phyloP scores from a whole-genome alignment of 2,797 vertebrate species.

The Ptychadena robeensis region DNA sequence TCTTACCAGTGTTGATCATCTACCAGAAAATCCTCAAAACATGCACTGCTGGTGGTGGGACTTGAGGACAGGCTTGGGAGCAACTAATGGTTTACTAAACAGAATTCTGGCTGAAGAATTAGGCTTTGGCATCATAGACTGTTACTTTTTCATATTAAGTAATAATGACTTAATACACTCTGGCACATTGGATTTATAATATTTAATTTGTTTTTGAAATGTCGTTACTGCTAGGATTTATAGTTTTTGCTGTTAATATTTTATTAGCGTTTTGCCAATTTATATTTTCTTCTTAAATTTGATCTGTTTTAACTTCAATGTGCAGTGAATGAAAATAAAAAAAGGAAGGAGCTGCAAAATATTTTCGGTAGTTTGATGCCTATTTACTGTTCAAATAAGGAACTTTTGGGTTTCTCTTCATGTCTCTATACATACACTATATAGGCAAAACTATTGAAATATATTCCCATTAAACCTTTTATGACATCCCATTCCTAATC shows the following conservation, averaged over 20 bases:
- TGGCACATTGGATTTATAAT: neutral
- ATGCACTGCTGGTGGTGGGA: no score
- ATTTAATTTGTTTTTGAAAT: conserved; percentile 19
- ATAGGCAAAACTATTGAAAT: no score
- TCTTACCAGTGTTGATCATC: no score
- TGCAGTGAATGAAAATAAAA: neutral
- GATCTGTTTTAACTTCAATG: neutral
- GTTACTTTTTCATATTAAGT: conserved; percentile 5
- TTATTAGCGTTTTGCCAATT: conserved; percentile 1
- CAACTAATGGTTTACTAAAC: neutral
- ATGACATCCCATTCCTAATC: no score
- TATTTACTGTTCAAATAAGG: no score
- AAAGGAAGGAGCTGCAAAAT: neutral
- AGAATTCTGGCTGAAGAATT: neutral
- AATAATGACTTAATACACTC: conserved; percentile 16
- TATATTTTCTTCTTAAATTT: neutral
- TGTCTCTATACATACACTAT: no score
- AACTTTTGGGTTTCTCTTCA: no score
- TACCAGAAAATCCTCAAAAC: no score
- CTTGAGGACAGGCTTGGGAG: no score
- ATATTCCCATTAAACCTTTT: no score
- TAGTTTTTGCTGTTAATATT: neutral
- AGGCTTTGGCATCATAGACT: neutral
- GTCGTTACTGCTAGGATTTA: neutral
- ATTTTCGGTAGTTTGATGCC: neutral